These are phyloP conservation scores for Tinea semifulvella DNA, from an alignment of 2,888 invertebrate genomes.

Conservation along the genomic window DNA sequence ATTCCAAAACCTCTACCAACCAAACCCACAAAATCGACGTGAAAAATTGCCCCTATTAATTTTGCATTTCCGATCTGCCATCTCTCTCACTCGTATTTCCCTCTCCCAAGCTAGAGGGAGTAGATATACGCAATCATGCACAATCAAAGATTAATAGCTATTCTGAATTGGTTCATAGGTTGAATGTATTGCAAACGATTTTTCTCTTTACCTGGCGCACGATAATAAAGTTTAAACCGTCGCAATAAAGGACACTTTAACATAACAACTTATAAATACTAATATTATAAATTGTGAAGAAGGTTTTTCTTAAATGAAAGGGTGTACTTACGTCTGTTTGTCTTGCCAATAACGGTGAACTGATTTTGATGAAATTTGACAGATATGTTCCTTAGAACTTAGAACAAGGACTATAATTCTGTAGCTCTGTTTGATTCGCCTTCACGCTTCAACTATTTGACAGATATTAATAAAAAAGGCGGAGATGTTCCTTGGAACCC, in stretches of 20 bases:
- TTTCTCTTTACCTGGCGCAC: background rate
- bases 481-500: too few relatives aligned
- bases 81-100: background rate
- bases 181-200: background rate
- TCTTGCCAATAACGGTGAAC: too few relatives aligned
- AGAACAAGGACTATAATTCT: too few relatives aligned
- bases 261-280: too few relatives aligned
- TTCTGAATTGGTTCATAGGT: constrained; percentile 1
- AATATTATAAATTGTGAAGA: too few relatives aligned
- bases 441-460: too few relatives aligned
- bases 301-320: too few relatives aligned
- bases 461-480: too few relatives aligned
- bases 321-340: too few relatives aligned
- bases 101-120: background rate
- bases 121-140: background rate
- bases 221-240: background rate
- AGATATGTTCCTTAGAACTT: too few relatives aligned
- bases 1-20: background rate
- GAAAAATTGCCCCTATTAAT: constrained; percentile 7
- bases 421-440: too few relatives aligned
- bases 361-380: too few relatives aligned
- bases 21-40: background rate
- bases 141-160: constrained; percentile 7
- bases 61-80: background rate
- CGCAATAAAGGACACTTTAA: background rate